These are phyloP conservation scores for Pachypanchax playfairii DNA, from an alignment of 2,113 vertebrate species.

Conservation along the genomic window DNA sequence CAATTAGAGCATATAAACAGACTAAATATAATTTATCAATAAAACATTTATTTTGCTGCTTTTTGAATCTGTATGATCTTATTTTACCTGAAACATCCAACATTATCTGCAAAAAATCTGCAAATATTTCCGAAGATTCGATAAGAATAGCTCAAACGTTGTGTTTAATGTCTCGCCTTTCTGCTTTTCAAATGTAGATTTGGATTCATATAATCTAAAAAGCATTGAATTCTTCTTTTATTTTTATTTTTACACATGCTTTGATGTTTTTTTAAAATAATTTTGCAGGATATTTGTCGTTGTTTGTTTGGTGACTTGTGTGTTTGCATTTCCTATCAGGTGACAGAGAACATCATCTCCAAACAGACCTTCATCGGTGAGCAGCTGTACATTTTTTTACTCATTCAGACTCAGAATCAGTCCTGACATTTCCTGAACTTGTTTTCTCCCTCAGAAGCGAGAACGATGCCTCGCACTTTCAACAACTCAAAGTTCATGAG, in stretches of 20 bases:
- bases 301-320: neutral
- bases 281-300: neutral
- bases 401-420: neutral
- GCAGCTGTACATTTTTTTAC: conserved; percentile 37
- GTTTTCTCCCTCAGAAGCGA: conserved; percentile 69
- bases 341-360: conserved; percentile 82
- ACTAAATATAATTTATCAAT: no score
- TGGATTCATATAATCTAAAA: no score
- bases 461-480: conserved; percentile 75
- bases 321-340: conserved; percentile 66
- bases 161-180: no score
- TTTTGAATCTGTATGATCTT: no score
- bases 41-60: no score
- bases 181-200: no score
- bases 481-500: conserved; percentile 78
- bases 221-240: no score
- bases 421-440: neutral
- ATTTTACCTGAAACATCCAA: no score
- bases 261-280: neutral
- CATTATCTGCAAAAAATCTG: no score
- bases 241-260: neutral
- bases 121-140: no score
- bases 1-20: no score
- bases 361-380: conserved; percentile 81
- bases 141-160: no score